phyloP scores from a whole-genome alignment of 2,888 invertebrate species.

The Lasioglossum vierecki region DNA sequence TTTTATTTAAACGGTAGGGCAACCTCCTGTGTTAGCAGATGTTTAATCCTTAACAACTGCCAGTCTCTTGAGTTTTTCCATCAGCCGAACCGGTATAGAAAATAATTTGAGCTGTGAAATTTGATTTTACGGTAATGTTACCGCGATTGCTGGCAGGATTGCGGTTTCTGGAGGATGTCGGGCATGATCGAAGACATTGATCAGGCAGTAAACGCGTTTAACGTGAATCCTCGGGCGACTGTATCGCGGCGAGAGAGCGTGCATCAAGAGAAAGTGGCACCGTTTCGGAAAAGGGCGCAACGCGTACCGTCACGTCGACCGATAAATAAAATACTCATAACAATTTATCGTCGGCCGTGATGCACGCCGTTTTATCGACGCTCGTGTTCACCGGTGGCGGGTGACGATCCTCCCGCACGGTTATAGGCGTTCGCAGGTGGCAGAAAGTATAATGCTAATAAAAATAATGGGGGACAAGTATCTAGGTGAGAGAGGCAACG shows the following conservation, averaged over 20 bases:
- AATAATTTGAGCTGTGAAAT: neutral
- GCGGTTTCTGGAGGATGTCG: neutral
- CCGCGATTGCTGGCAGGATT: neutral
- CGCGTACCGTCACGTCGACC: constrained; percentile 39
- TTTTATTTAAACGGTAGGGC: too few species aligned
- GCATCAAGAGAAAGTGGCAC: neutral
- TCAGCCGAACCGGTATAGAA: neutral
- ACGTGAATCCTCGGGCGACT: neutral
- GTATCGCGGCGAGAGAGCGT: neutral
- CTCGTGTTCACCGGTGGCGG: constrained; percentile 55
- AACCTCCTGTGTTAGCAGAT: too few species aligned
- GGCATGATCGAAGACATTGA: neutral
- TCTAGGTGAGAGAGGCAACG: constrained; percentile 41
- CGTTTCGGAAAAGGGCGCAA: constrained; percentile 4
- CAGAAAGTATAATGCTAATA: constrained; percentile 75
- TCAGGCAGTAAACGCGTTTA: neutral
- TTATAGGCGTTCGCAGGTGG: constrained; percentile 74
- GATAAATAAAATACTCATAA: constrained; percentile 71
- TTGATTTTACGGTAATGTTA: neutral
- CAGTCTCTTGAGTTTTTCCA: too few species aligned
- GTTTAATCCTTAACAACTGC: too few species aligned
- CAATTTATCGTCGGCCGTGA: constrained; percentile 67
- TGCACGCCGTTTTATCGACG: constrained; percentile 64
- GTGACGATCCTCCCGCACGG: constrained; percentile 57
- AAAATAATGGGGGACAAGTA: constrained; percentile 74